phyloP scores from a whole-genome alignment of 2,113 vertebrate species.

The Falco punctatus region DNA sequence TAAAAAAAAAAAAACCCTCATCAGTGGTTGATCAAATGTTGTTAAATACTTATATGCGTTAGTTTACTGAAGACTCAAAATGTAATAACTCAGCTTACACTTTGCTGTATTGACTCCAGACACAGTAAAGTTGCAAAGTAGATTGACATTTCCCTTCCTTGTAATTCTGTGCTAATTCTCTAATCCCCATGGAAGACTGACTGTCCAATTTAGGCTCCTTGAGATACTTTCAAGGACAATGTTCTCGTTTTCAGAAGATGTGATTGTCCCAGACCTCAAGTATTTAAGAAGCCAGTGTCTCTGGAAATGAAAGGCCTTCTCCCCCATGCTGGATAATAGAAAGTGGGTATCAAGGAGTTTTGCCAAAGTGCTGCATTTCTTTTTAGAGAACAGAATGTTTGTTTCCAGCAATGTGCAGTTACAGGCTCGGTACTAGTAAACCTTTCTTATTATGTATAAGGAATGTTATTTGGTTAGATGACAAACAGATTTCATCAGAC shows the following conservation, averaged over 20 bases:
- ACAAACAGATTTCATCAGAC: background rate
- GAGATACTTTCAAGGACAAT: background rate
- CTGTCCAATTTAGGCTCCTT: background rate
- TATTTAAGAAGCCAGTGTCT: background rate
- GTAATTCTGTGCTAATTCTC: background rate
- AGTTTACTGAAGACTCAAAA: background rate
- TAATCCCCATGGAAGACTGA: background rate
- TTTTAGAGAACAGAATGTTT: background rate
- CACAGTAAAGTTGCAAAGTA: background rate
- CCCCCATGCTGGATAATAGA: background rate
- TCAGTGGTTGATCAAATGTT: background rate
- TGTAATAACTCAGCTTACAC: background rate
- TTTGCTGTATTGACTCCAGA: background rate
- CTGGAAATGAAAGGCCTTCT: background rate
- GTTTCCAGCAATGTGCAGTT: background rate
- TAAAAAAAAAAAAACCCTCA: background rate
- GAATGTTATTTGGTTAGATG: background rate
- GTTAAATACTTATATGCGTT: background rate
- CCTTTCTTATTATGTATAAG: background rate
- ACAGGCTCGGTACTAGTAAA: background rate
- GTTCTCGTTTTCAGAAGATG: background rate
- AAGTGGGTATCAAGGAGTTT: background rate
- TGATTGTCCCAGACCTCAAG: background rate
- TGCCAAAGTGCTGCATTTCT: background rate
- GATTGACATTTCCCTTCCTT: background rate